phyloP scores from a whole-genome alignment of 2,113 vertebrate species.

The Brachyhypopomus gauderio region DNA sequence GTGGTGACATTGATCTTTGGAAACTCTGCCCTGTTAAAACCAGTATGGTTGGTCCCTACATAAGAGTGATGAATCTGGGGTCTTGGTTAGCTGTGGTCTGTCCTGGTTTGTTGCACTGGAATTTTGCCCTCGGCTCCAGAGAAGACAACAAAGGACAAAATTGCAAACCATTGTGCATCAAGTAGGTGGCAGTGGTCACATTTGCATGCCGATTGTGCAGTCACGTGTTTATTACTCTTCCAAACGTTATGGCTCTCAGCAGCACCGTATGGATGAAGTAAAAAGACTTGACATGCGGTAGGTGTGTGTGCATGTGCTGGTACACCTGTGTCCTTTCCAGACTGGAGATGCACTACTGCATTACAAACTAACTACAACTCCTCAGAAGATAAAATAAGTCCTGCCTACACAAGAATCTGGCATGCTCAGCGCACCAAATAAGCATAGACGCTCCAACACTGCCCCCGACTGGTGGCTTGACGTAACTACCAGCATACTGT shows the following conservation, averaged over 20 bases:
- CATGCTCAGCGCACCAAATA: too few relatives aligned
- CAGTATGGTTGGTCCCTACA: background rate
- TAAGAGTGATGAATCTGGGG: background rate
- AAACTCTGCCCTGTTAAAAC: background rate
- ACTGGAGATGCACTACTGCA: background rate
- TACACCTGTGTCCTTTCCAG: background rate
- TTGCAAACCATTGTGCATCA: too few relatives aligned
- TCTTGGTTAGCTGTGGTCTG: background rate
- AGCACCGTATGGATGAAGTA: background rate
- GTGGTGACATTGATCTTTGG: background rate
- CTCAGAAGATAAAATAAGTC: background rate
- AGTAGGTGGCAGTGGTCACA: too few relatives aligned
- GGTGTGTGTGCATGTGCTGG: background rate
- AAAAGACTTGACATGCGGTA: background rate
- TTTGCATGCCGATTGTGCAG: too few relatives aligned
- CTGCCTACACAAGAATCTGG: too few relatives aligned
- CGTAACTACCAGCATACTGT: background rate
- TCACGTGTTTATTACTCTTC: background rate
- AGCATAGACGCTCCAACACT: conserved; percentile 2
- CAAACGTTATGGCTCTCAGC: conserved; percentile 1
- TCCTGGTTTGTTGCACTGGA: background rate
- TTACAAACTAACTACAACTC: background rate
- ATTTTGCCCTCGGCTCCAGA: too few relatives aligned
- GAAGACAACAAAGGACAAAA: too few relatives aligned
- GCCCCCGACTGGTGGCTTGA: conserved; percentile 44